Evolutionary conservation across 2,113 vertebrate genomes (phyloP).

Genomic region (Rhea americana): DNA sequence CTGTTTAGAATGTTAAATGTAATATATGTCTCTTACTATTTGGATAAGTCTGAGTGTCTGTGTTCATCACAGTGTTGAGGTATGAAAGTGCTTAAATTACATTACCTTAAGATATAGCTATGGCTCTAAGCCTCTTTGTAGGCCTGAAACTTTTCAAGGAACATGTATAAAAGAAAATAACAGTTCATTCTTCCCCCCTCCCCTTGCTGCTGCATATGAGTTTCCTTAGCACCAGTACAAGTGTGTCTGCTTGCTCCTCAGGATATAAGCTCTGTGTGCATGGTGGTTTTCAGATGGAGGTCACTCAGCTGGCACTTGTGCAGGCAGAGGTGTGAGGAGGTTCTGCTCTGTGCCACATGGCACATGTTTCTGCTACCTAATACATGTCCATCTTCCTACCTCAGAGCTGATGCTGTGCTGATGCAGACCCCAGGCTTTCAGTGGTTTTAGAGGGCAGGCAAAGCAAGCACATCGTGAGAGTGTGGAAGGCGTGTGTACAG

Average conservation of each 20-base stretch:
- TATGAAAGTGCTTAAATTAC: not conserved
- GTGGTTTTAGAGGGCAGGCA: not conserved
- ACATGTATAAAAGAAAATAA: slow-evolving; percentile 10
- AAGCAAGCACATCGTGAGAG: accelerated
- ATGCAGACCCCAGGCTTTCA: not conserved
- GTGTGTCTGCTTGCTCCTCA: not conserved
- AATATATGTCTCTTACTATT: not conserved
- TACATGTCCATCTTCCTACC: not conserved
- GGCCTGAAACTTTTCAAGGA: slow-evolving; percentile 5
- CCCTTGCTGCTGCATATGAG: not conserved
- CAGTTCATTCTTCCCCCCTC: slow-evolving; percentile 1
- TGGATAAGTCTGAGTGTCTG: not conserved
- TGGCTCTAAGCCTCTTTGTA: not conserved
- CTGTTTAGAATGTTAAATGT: not conserved
- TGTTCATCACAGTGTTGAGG: not conserved
- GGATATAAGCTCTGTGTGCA: not conserved
- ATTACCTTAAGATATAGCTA: not conserved
- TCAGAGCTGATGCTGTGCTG: not conserved
- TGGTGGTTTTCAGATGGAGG: not conserved
- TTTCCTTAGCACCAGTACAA: not conserved
- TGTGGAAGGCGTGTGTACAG: not conserved
- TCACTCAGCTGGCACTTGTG: slow-evolving; percentile 25
- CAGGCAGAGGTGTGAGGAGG: not conserved
- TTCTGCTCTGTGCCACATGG: not conserved
- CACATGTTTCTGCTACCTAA: not conserved